A percentile compares a stretch with the other conserved stretches of the same genome.
These are phyloP conservation scores for Aporrectodea caliginosa DNA, from an alignment of 1,140 invertebrate genomes.

Conservation along the genomic window DNA sequence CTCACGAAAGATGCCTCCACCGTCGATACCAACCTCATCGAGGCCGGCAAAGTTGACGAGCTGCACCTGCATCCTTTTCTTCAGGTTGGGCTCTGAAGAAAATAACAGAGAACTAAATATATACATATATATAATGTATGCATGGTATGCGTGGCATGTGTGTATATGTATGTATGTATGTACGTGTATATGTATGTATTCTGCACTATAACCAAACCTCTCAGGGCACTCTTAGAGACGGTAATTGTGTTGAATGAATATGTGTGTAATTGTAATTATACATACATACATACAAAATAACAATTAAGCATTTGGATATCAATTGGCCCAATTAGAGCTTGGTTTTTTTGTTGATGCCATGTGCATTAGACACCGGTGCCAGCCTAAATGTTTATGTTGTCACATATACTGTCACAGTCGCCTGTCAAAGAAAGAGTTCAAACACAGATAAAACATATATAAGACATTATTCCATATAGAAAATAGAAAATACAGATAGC, in stretches of 20 bases:
- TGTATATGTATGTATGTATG: not conserved
- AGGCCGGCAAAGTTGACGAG: constrained; percentile 79
- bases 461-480: too few species aligned
- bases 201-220: not conserved
- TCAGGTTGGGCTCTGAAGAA: constrained; percentile 74
- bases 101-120: constrained; percentile 33
- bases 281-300: too few species aligned
- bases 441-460: too few species aligned
- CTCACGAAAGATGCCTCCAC: constrained; percentile 83
- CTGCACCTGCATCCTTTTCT: constrained; percentile 79
- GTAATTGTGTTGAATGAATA: not conserved
- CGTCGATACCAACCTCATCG: constrained; percentile 93
- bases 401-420: too few species aligned
- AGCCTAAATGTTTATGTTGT: too few species aligned
- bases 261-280: not conserved
- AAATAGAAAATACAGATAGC: too few species aligned
- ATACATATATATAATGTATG: not conserved
- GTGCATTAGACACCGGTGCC: too few species aligned
- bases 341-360: too few species aligned
- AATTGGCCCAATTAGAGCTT: too few species aligned
- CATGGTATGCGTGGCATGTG: not conserved
- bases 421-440: too few species aligned
- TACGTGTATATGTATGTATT: not conserved
- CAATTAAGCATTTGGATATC: too few species aligned
- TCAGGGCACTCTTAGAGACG: not conserved